A percentile compares a stretch with the other conserved stretches of the same genome.
Conservation (phyloP, 64 coral and sea anemone genomes). For the Catalaphyllia jardinei region DNA sequence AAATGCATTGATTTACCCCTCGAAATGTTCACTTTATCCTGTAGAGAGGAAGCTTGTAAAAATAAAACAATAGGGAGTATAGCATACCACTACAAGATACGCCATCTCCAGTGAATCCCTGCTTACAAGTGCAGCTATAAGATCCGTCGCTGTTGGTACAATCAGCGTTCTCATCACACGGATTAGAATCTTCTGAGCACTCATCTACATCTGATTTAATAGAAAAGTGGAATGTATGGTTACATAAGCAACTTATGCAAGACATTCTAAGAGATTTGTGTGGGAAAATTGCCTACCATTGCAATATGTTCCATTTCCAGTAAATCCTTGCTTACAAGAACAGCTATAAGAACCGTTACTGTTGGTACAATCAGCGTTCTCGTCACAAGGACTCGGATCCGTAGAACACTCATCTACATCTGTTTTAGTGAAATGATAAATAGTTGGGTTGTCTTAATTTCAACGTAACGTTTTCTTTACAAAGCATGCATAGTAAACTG, state of each 20-base stretch:
- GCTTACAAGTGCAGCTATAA: slow-evolving; percentile 21
- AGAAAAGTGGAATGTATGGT: no score
- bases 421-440: neutral
- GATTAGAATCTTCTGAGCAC: neutral
- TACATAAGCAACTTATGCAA: no score
- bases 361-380: slow-evolving; percentile 43
- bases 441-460: neutral
- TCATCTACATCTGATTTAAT: slow-evolving; percentile 50
- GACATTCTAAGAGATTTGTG: no score
- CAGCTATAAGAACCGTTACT: slow-evolving; percentile 48
- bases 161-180: slow-evolving; percentile 30
- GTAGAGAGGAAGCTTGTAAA: neutral
- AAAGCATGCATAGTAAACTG: neutral
- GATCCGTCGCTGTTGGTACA: slow-evolving; percentile 39
- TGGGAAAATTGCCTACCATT: slow-evolving; percentile 20
- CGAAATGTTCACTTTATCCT: neutral
- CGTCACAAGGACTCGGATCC: slow-evolving; percentile 4
- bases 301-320: neutral
- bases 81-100: slow-evolving; percentile 34
- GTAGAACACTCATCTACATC: slow-evolving; percentile 64
- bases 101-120: slow-evolving; percentile 33
- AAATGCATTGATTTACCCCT: slow-evolving; percentile 24
- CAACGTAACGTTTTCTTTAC: no score
- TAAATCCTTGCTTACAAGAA: slow-evolving; percentile 41
- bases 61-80: no score